Base-by-base conservation (phyloP, 2,888 invertebrate genomes). In the Ornithoptera alexandrae region DNA sequence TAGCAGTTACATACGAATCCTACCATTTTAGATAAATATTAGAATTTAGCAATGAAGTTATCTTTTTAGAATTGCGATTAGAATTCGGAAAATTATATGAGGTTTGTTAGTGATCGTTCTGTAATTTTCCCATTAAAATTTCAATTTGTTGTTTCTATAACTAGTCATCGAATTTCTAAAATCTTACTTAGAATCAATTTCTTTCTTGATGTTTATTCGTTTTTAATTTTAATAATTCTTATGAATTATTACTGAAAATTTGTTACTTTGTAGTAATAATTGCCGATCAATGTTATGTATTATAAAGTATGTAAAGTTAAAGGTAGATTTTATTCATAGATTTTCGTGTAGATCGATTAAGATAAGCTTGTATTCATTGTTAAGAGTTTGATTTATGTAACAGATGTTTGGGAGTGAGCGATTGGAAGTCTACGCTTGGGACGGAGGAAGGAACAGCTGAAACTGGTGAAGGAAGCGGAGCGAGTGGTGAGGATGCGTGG, bases 401-500 rank as follows among this genome's bases (percentile, higher is more conserved):
- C 62, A 92, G 93, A 75, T 93, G 92, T 75, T 84, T 93, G 70
- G 88, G 90, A 81, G 94, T 89, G 78, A 95, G 84, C 87, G 96
- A 85, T 87, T 95, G 94, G 93, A 94, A 84, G 77, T 76, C 88
- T 77, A 91, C 79, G 76, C 89, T 86, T 81, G 94, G 81, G 30
- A 85, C 84, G 75, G 97, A 96, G 76, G 97, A 97, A 71, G 94
- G 93, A 12, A 87, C 93, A 59, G 93, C 93, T 5, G 92, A 92
- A 58, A 88, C 91, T 17, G 95, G 95, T 7, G 97, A 97, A 80
- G 97, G 96, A 0, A 97, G 97, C 61, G 97, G 96, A 0, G 97
- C 96, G 0, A 97, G 97, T 4, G 97, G 97, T 0, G 97, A 97
- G 84, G 97, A 97, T 79, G 95, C 97, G 36, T 97, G 97, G 97